Base-by-base conservation (phyloP, 1,140 invertebrate species). In the Ostrea denselamellosa region DNA sequence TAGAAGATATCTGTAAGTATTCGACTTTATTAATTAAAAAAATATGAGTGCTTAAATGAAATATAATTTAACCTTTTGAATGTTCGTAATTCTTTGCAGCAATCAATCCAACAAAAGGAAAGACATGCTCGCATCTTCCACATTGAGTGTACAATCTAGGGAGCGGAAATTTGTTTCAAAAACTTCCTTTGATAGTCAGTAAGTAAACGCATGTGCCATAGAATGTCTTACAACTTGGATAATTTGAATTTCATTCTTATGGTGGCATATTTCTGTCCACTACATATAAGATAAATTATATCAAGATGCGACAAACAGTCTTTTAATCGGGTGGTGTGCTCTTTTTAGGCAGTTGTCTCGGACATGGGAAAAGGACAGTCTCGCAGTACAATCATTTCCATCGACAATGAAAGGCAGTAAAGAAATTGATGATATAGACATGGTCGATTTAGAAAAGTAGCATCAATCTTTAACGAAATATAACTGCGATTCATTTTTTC, bases 311-410 rank as follows among this genome's bases (percentile, higher is more conserved):
- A n/a, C n/a, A n/a, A n/a, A n/a, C n/a, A 44, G 34, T 1, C 5
- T 44, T 44, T 56, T 56, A 9, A 56, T 56, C 1, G 14, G 0
- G 9, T 56, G 9, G 0, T 56, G 0, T 58, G 14, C 17, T 58
- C 14, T 58, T 58, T 71, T 71, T 71, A 71, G 68, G 68, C 68
- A 71, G 28, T 71, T 71, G 25, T 71, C 68, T 8, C 68, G 25
- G 25, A 25, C 9, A 34, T 12, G 25, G 68, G 25, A 22, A 34
- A n/a, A n/a, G n/a, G n/a, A n/a, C n/a, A 19, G 12, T 19, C 14
- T 10, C 22, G 3, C 22, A 34, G 7, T 8, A 34, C 68, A 71
- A 34, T 10, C 22, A 71, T 8, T 12, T 28, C 12, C 68, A 25
- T 71, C 22, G 22, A 34, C 12, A 71, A 62, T 62, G 14, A n/a